phyloP scores from a whole-genome alignment of 2,113 vertebrate genomes.

The Channa maculata region DNA sequence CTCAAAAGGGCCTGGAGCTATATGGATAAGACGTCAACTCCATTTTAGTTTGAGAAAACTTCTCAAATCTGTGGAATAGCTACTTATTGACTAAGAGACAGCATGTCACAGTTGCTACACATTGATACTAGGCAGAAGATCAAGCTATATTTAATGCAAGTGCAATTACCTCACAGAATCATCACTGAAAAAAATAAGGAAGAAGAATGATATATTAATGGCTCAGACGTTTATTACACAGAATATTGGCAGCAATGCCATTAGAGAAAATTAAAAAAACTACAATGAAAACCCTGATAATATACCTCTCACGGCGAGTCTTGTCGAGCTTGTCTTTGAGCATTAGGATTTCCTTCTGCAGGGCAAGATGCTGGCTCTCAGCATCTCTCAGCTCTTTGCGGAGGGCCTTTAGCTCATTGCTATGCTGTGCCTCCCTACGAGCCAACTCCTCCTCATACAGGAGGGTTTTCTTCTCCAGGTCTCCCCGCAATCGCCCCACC shows the following conservation, averaged over 20 bases:
- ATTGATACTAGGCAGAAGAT: slow-evolving; percentile 13
- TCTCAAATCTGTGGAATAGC: neutral
- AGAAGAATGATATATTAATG: neutral
- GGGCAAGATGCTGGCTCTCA: slow-evolving; percentile 93
- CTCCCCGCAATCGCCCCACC: slow-evolving; percentile 89
- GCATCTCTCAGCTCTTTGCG: slow-evolving; percentile 95
- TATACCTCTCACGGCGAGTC: slow-evolving; percentile 92
- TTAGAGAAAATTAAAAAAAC: neutral
- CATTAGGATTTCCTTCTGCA: slow-evolving; percentile 96
- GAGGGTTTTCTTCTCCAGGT: slow-evolving; percentile 94
- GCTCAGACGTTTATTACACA: neutral
- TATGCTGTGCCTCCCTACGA: slow-evolving; percentile 90
- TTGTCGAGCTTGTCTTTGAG: slow-evolving; percentile 98
- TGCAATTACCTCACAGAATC: slow-evolving; percentile 61
- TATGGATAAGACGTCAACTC: neutral
- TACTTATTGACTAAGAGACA: neutral
- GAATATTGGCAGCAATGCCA: neutral
- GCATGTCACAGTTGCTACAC: slow-evolving; percentile 11
- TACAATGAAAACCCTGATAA: no score
- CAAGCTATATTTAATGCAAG: neutral
- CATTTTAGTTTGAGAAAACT: neutral
- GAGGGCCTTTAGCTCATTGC: slow-evolving; percentile 90
- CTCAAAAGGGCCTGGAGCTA: neutral
- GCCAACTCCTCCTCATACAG: slow-evolving; percentile 93
- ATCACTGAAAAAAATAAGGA: slow-evolving; percentile 56